Percentiles rank a stretch among this genome's conserved stretches.
Conservation (phyloP, 1,140 invertebrate species). For the Copidosoma floridanum region DNA sequence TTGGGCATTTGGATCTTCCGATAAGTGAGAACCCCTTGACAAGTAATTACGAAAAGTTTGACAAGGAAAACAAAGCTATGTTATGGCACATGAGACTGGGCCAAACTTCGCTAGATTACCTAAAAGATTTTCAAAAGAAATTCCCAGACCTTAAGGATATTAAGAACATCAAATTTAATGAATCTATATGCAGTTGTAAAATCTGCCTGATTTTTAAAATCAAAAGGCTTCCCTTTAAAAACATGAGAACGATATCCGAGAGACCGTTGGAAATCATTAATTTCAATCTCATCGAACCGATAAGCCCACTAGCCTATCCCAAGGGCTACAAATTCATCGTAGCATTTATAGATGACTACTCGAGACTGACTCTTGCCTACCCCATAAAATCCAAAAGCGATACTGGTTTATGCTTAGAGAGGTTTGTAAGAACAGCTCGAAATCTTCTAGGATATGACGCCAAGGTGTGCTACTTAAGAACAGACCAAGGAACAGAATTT, state of each 20-base stretch:
- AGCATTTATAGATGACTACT: not conserved
- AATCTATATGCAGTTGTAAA: not conserved
- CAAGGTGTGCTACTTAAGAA: too few relatives aligned
- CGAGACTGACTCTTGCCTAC: too few relatives aligned
- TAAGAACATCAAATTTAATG: not conserved
- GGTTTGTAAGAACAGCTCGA: too few relatives aligned
- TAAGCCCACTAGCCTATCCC: too few relatives aligned
- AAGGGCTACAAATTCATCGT: not conserved
- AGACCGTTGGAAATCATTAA: not conserved
- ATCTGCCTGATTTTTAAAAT: not conserved
- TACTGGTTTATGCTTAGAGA: too few relatives aligned
- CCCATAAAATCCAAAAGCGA: too few relatives aligned
- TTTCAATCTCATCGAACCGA: not conserved
- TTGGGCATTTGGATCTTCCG: too few relatives aligned
- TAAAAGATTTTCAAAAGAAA: not conserved
- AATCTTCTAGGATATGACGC: too few relatives aligned
- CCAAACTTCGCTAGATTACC: not conserved
- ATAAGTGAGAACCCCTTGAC: not conserved
- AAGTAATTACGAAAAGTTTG: not conserved
- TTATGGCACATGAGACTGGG: not conserved
- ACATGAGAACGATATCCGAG: not conserved
- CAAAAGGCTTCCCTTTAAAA: not conserved
- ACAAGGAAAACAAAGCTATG: not conserved
- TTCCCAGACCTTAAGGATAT: not conserved
- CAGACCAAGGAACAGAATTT: too few relatives aligned